Base-by-base conservation (phyloP, 2,113 vertebrate species). In the Scomber colias region DNA sequence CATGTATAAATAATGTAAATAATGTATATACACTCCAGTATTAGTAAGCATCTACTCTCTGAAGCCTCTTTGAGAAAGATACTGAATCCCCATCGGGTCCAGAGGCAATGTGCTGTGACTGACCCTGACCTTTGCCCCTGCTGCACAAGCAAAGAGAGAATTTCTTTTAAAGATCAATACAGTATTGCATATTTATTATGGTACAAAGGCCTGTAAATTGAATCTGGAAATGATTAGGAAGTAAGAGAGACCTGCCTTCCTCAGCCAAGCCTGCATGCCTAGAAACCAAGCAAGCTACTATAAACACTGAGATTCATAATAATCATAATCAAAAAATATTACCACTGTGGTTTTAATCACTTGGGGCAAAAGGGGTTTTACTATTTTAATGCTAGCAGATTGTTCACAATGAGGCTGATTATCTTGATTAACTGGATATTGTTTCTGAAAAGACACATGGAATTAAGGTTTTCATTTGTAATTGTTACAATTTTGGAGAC, bases 131-230 rank as follows among this genome's bases (percentile, higher is more conserved):
- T 90, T 86, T 88, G 81, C 19, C 79, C 81, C 30, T 54, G 61
- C 74, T 69, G 77, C 79, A 83, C 71, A 79, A 89, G 86, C 71
- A 83, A 75, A 83, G 69, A 53, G 45, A 79, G 63, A 85, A 85
- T 86, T 90, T 82, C 72, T 79, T 75, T 76, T 14, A 50, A 49
- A 69, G 81, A 92, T 90, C 90, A 85, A 93, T 91, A 84, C 40
- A 10, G 15, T 46, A 72, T 71, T 82, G 73, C 79, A 85, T 87
- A 82, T 90, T 83, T 89, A 86, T 87, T 75, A 56, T 72, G 73
- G 53, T 15, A 70, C 74, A 87, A 83, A 81, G 19, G 62, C 48
- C 31, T 69, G 50, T 63, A 87, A 84, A 90, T 90, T 77, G 21
- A 76, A 84, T 90, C 64, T 83, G 68, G 55, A 87, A 83, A 82